Evolutionary conservation across 2,888 invertebrate species (phyloP).

Genomic region (Lutraria lutraria): DNA sequence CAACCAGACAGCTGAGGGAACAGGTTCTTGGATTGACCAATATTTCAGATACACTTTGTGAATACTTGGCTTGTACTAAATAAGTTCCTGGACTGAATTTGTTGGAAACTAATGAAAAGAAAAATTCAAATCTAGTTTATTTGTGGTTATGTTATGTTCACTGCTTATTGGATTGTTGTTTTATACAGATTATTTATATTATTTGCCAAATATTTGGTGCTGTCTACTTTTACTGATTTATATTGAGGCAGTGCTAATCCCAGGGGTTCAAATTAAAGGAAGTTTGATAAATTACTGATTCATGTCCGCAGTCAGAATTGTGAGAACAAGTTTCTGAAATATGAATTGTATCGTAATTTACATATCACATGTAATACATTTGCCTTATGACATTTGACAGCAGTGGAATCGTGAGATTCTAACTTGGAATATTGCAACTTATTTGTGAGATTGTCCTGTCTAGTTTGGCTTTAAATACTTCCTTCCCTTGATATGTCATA

Average conservation of each 20-base stretch:
- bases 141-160: too few species aligned
- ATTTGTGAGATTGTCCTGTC: neutral
- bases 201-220: too few species aligned
- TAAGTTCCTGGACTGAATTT: too few species aligned
- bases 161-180: too few species aligned
- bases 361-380: neutral
- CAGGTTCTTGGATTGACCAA: conserved; percentile 15
- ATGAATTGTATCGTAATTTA: neutral
- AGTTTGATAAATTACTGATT: neutral
- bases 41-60: neutral
- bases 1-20: neutral
- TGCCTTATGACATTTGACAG: neutral
- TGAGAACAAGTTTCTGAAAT: neutral
- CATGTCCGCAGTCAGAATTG: neutral
- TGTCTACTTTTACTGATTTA: too few species aligned
- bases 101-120: too few species aligned
- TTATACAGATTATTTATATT: too few species aligned
- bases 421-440: neutral
- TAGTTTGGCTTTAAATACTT: neutral
- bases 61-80: neutral
- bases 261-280: neutral
- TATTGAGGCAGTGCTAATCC: neutral
- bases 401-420: neutral
- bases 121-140: too few species aligned
- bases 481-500: neutral